Base-by-base conservation (phyloP, 2,888 invertebrate species). In the Drosophila phalerata region DNA sequence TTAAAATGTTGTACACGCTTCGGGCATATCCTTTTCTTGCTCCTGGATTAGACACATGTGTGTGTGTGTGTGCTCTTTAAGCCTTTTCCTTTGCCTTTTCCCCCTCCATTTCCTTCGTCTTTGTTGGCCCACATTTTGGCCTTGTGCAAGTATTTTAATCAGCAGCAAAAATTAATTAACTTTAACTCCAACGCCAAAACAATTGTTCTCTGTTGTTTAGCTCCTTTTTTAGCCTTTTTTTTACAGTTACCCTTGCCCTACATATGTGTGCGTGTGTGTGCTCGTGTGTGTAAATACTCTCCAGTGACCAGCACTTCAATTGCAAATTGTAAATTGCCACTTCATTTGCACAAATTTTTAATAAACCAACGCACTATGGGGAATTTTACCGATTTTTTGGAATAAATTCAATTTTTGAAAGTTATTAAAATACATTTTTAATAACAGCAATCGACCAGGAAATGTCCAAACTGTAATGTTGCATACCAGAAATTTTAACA, bases 161-260 rank as follows among this genome's bases (percentile, higher is more conserved):
- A 73, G 73, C 66, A 64, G 73, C 77, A 73, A 58, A 82, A 86
- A 72, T 85, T 88, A 88, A 85, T 86, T 88, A 86, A 88, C 75
- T 81, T 85, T 71, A 47, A n/a, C 51, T 55, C 17, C 17, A 60
- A 25, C 32, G 40, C 38, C 40, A 47, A 30, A 40, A 49, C 47
- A 55, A 56, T 62, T 57, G 51, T 60, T 22, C n/a, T 38, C 28
- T 17, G 32, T 57, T 53, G 37, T 52, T 51, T 53, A 19, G 51
- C 45, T 38, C 51, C 32, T 53, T 55, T 40, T 32, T 37, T 43
- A 15, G 10, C 25, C 30, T 56, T 22, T 52, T 45, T 34, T 37
- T 42, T 15, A 9, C 22, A 22, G 42, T 19, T 28, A 25, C 22
- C 15, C 37, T 45, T 53, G 19, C 32, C 42, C 22, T 22, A 0